These are phyloP conservation scores for Phymanthus crucifer DNA, from an alignment of 92 coral and sea anemone genomes.

Conservation along the genomic window DNA sequence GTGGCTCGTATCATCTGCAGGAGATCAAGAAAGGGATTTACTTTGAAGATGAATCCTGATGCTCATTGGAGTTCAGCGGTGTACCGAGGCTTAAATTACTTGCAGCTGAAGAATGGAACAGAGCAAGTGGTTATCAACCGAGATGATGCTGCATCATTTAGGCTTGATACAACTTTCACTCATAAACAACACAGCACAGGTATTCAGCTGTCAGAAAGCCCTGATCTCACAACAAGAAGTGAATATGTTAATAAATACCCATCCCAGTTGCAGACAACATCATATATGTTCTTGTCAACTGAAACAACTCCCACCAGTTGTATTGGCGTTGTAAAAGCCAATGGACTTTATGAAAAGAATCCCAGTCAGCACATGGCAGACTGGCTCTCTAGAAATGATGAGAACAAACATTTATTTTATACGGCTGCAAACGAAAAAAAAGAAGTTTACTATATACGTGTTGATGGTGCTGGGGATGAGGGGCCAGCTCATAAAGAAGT, in stretches of 20 bases:
- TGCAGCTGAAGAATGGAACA: slow-evolving; percentile 40
- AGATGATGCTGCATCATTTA: slow-evolving; percentile 45
- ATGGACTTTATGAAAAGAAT: slow-evolving; percentile 24
- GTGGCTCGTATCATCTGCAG: slow-evolving; percentile 55
- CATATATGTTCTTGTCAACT: slow-evolving; percentile 35
- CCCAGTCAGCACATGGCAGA: slow-evolving; percentile 56
- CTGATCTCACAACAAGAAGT: slow-evolving; percentile 36
- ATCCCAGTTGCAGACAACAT: slow-evolving; percentile 47
- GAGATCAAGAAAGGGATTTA: slow-evolving; percentile 53
- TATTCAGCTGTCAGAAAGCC: slow-evolving; percentile 25
- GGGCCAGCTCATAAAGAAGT: slow-evolving; percentile 32
- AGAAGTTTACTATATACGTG: slow-evolving; percentile 38
- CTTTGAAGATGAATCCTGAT: slow-evolving; percentile 49
- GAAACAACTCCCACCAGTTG: slow-evolving; percentile 38
- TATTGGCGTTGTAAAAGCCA: slow-evolving; percentile 42
- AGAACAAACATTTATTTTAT: slow-evolving; percentile 26
- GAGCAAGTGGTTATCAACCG: slow-evolving; percentile 38
- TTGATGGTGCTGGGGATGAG: slow-evolving; percentile 63
- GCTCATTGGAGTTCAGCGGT: slow-evolving; percentile 42
- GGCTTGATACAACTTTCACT: slow-evolving; percentile 34
- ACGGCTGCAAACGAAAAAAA: slow-evolving; percentile 31
- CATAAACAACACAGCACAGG: slow-evolving; percentile 40
- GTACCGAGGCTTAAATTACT: slow-evolving; percentile 19
- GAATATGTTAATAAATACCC: slow-evolving; percentile 41
- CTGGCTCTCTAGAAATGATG: slow-evolving; percentile 33